Evolutionary conservation across 2,113 vertebrate species (phyloP).

Genomic region (Callorhinus ursinus): DNA sequence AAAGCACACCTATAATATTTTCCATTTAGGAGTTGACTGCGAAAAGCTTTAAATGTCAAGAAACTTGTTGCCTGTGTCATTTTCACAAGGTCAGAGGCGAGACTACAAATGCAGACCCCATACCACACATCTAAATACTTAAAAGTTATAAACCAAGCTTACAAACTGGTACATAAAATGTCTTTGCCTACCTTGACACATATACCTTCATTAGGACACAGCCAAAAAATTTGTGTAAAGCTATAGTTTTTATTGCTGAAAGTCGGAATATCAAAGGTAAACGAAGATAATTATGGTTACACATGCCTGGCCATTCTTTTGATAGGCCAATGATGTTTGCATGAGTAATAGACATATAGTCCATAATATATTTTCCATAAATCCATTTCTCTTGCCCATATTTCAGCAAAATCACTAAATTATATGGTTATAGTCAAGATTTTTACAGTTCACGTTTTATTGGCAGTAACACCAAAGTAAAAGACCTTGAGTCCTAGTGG

Average conservation of each 20-base stretch:
- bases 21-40: neutral
- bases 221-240: neutral
- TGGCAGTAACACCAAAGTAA: neutral
- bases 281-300: neutral
- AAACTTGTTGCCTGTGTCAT: neutral
- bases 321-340: neutral
- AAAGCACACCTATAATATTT: neutral
- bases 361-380: neutral
- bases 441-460: neutral
- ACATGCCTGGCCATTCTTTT: neutral
- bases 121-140: neutral
- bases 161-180: neutral
- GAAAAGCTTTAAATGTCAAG: neutral
- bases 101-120: neutral
- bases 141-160: neutral
- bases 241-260: neutral
- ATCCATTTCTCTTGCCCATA: neutral
- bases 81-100: neutral
- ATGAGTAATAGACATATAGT: neutral
- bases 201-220: neutral
- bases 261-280: neutral
- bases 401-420: slow-evolving; percentile 22
- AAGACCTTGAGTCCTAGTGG: neutral
- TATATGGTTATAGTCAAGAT: neutral
- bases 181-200: neutral